Conservation (phyloP, 2,888 invertebrate genomes). For the Quadriops clusia region DNA sequence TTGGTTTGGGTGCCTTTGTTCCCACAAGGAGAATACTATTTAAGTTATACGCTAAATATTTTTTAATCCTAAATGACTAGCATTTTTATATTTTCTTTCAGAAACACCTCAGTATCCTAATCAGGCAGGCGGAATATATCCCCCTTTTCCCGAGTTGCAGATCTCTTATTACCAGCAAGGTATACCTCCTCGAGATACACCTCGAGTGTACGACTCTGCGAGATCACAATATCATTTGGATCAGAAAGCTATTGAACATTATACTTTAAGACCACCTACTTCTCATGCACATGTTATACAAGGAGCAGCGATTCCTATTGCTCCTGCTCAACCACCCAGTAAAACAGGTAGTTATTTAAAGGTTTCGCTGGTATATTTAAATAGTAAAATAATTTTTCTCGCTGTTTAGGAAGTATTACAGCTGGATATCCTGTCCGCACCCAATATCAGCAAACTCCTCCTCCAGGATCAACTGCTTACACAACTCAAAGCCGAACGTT, state of each 20-base stretch:
- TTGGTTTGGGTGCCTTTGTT: no score
- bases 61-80: constrained; percentile 5
- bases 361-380: no score
- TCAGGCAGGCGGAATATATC: constrained; percentile 38
- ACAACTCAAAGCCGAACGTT: constrained; percentile 32
- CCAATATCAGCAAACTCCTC: constrained; percentile 33
- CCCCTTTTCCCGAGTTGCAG: constrained; percentile 35
- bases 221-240: constrained; percentile 33
- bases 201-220: constrained; percentile 30
- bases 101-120: constrained; percentile 42
- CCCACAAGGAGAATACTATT: no score
- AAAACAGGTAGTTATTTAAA: no score
- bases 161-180: constrained; percentile 32
- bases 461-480: constrained; percentile 29
- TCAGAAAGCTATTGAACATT: constrained; percentile 32
- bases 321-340: constrained; percentile 46
- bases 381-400: no score
- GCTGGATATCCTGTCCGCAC: constrained; percentile 73
- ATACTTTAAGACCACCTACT: constrained; percentile 35
- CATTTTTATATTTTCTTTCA: constrained; percentile 25
- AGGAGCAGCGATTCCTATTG: constrained; percentile 43
- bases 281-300: constrained; percentile 41
- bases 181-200: constrained; percentile 26
- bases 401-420: constrained; percentile 74
- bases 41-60: no score